Evolutionary conservation across 2,113 vertebrate genomes (phyloP).

Genomic region (Cyprinus carpio): DNA sequence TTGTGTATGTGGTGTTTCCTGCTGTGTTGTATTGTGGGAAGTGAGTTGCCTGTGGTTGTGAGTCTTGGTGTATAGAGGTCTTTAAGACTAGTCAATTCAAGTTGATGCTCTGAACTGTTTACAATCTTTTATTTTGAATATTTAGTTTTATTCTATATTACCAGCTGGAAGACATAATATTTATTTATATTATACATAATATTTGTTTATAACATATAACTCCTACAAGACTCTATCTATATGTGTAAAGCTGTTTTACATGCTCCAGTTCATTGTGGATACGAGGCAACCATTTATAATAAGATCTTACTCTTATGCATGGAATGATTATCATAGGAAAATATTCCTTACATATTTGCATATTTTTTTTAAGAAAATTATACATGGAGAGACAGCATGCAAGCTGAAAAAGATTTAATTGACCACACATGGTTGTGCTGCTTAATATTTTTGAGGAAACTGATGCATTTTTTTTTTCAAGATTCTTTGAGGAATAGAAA

Average conservation of each 20-base stretch:
- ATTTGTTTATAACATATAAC: neutral
- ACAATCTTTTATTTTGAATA: neutral
- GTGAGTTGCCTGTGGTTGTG: constrained; percentile 5
- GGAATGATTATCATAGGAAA: too few relatives aligned
- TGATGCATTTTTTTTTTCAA: too few relatives aligned
- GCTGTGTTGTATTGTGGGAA: constrained; percentile 30
- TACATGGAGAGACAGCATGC: too few relatives aligned
- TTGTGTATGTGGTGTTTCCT: constrained; percentile 28
- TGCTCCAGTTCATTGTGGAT: neutral
- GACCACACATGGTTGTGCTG: too few relatives aligned
- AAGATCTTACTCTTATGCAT: neutral
- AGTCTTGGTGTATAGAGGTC: constrained; percentile 8
- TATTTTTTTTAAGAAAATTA: too few relatives aligned
- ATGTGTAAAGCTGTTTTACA: neutral
- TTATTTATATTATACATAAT: neutral
- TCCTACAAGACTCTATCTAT: neutral
- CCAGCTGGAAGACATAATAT: neutral
- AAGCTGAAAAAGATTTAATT: too few relatives aligned
- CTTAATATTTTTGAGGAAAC: too few relatives aligned
- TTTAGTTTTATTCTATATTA: neutral
- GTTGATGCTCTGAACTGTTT: neutral
- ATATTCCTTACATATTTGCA: too few relatives aligned
- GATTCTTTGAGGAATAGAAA: too few relatives aligned
- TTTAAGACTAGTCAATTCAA: neutral
- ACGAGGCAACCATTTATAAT: neutral